Evolutionary conservation across 2,113 vertebrate genomes (phyloP).

Genomic region (Butorides virescens): DNA sequence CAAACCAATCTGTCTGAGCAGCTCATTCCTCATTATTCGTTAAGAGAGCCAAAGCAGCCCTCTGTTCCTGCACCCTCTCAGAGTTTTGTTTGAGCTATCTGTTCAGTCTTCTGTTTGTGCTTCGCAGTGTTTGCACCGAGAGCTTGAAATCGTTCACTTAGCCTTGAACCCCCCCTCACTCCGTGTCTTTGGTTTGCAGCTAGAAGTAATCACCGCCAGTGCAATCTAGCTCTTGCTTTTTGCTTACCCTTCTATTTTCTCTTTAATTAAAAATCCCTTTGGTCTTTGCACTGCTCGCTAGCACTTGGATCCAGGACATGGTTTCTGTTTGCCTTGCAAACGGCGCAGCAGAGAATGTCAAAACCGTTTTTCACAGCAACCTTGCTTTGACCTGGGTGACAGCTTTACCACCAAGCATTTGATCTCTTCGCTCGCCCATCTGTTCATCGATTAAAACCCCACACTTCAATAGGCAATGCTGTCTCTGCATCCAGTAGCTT

Average conservation of each 20-base stretch:
- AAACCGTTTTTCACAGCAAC: not conserved
- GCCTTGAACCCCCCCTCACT: not conserved
- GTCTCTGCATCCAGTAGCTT: not conserved
- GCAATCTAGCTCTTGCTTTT: not conserved
- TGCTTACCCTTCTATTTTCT: not conserved
- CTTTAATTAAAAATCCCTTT: not conserved
- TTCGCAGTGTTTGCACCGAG: not conserved
- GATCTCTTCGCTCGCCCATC: not conserved
- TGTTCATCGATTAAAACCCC: conserved; percentile 1
- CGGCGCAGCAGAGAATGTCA: not conserved
- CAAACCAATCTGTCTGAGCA: not conserved
- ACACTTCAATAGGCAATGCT: not conserved
- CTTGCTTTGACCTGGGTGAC: conserved; percentile 9
- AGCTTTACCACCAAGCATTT: conserved; percentile 1
- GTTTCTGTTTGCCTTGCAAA: not conserved
- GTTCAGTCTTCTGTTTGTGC: not conserved
- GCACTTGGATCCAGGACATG: not conserved
- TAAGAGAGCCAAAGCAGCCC: not conserved
- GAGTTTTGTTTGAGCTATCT: not conserved
- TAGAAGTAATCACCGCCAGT: not conserved
- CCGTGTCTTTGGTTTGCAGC: not conserved
- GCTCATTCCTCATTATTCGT: not conserved
- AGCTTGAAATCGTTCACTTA: not conserved
- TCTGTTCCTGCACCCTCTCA: not conserved
- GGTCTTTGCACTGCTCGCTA: not conserved